Conservation (phyloP, 1,140 invertebrate species). For the Zaprionus nigranus region DNA sequence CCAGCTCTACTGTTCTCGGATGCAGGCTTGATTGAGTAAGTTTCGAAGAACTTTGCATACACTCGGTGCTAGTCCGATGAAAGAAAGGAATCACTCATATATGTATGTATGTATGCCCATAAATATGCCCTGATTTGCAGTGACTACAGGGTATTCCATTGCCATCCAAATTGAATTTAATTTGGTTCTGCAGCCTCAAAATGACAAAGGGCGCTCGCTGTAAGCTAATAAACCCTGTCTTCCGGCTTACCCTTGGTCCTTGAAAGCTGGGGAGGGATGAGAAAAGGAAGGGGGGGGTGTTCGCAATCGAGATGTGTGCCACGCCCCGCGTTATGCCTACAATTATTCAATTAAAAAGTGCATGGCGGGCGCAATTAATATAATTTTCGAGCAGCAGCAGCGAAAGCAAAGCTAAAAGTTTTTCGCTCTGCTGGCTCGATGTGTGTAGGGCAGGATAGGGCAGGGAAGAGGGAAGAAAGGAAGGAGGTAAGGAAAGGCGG, state of each 20-base stretch:
- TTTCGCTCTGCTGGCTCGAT: constrained; percentile 31
- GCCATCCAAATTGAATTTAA: neutral
- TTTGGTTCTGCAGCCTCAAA: neutral
- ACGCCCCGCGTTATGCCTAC: constrained; percentile 50
- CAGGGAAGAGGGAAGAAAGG: neutral
- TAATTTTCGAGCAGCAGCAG: constrained; percentile 51
- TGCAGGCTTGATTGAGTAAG: no score
- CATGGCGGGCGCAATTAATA: constrained; percentile 64
- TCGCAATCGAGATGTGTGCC: constrained; percentile 29
- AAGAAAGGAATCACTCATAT: no score
- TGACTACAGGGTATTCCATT: neutral
- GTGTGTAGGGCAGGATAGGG: neutral
- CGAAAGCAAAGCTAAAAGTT: constrained; percentile 47
- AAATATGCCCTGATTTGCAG: neutral
- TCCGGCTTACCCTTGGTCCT: neutral
- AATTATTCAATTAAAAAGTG: constrained; percentile 68
- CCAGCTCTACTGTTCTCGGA: no score
- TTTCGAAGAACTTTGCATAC: no score
- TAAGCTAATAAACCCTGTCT: constrained; percentile 2
- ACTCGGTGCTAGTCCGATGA: no score
- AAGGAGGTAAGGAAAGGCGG: neutral
- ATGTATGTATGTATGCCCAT: no score
- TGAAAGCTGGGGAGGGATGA: neutral
- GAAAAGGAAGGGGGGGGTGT: neutral
- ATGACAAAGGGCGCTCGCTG: neutral